Evolutionary conservation across 1,140 invertebrate species (phyloP).

Genomic region (Hylaeus anthracinus): DNA sequence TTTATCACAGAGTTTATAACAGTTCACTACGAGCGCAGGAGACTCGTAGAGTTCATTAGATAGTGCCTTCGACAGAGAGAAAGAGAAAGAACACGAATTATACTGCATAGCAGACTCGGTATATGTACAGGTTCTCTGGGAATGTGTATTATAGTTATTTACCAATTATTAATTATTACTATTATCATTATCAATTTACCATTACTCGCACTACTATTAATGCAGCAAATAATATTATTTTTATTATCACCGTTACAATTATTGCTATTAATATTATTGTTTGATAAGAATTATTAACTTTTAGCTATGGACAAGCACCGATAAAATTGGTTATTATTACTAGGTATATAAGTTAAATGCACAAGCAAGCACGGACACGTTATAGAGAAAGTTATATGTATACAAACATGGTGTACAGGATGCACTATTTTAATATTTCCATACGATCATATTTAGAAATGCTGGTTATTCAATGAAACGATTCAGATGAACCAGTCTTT

Average conservation of each 20-base stretch:
- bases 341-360: slow-evolving; percentile 57
- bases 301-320: slow-evolving; percentile 66
- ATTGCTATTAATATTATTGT: slow-evolving; percentile 61
- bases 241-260: slow-evolving; percentile 68
- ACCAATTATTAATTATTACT: slow-evolving; percentile 67
- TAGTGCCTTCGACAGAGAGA: slow-evolving; percentile 40
- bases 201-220: slow-evolving; percentile 65
- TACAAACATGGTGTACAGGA: slow-evolving; percentile 22
- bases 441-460: no score
- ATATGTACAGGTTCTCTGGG: slow-evolving; percentile 62
- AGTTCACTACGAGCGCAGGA: slow-evolving; percentile 23
- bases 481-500: no score
- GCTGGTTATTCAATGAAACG: no score
- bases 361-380: slow-evolving; percentile 60
- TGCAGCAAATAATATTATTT: slow-evolving; percentile 67
- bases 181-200: slow-evolving; percentile 56
- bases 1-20: slow-evolving; percentile 55
- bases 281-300: slow-evolving; percentile 68
- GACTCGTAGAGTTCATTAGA: slow-evolving; percentile 42
- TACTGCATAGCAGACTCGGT: slow-evolving; percentile 55
- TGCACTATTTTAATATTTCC: no score
- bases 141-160: slow-evolving; percentile 68
- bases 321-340: slow-evolving; percentile 65
- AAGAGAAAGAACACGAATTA: slow-evolving; percentile 53
- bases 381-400: slow-evolving; percentile 51